Conservation (phyloP, 2,888 invertebrate genomes). For the Psylliodes chrysocephalus region DNA sequence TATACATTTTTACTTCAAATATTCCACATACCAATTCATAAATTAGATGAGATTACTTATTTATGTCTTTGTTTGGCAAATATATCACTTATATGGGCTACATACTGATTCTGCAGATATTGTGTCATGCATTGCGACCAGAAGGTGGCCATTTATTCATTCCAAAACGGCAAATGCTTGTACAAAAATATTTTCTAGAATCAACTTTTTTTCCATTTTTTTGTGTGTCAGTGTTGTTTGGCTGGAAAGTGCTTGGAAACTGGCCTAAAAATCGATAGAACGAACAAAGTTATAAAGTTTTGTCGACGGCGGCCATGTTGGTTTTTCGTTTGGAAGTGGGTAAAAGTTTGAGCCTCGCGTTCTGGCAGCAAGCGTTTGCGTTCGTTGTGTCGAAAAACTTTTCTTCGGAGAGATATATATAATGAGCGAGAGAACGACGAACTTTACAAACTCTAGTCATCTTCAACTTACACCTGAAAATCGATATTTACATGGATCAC, state of each 20-base stretch:
- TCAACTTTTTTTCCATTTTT: no score
- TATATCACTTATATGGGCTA: no score
- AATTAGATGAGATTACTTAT: no score
- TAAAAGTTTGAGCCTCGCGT: slow-evolving; percentile 31
- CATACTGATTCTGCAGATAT: no score
- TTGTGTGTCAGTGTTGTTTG: not conserved
- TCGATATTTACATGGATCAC: slow-evolving; percentile 9
- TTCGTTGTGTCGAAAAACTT: slow-evolving; percentile 31
- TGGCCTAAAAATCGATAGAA: slow-evolving; percentile 26
- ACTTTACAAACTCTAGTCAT: slow-evolving; percentile 27
- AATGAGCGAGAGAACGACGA: slow-evolving; percentile 29
- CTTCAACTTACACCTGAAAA: slow-evolving; percentile 30
- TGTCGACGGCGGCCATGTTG: slow-evolving; percentile 35
- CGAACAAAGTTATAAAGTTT: slow-evolving; percentile 17
- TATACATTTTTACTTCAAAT: no score
- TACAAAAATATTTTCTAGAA: no score
- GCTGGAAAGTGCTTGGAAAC: not conserved
- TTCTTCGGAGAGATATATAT: slow-evolving; percentile 31
- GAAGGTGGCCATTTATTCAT: no score
- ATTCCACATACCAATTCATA: no score
- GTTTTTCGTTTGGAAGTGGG: slow-evolving; percentile 38
- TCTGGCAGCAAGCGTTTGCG: slow-evolving; percentile 20
- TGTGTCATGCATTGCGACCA: no score
- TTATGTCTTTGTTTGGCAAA: no score
- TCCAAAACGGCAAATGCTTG: no score